Evolutionary conservation across 2,797 vertebrate genomes (phyloP).

Genomic region (Hemitrygon akajei): DNA sequence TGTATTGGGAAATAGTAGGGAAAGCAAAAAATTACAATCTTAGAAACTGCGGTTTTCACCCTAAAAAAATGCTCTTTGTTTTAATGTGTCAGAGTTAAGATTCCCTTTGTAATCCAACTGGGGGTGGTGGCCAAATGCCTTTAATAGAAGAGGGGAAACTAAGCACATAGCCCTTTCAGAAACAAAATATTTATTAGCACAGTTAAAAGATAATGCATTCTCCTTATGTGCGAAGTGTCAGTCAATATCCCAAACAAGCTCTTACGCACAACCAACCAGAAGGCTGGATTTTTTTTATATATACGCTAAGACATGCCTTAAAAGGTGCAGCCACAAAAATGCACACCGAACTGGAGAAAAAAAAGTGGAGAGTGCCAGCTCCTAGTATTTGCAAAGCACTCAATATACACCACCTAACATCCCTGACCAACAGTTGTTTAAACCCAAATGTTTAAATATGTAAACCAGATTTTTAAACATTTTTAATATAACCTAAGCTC

Average conservation of each 20-base stretch:
- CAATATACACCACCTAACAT: neutral
- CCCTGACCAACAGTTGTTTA: neutral
- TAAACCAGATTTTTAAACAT: slow-evolving; percentile 22
- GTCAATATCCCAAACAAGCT: slow-evolving; percentile 52
- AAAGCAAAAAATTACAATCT: neutral
- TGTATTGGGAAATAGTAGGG: neutral
- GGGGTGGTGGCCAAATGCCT: slow-evolving; percentile 4
- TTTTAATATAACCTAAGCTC: slow-evolving; percentile 21
- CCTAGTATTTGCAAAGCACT: slow-evolving; percentile 24
- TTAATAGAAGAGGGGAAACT: slow-evolving; percentile 21
- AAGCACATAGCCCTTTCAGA: slow-evolving; percentile 36
- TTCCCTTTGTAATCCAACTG: slow-evolving; percentile 24
- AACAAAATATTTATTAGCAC: slow-evolving; percentile 64
- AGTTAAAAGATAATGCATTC: slow-evolving; percentile 60
- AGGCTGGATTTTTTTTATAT: slow-evolving; percentile 47
- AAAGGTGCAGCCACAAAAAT: slow-evolving; percentile 29
- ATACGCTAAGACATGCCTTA: slow-evolving; percentile 49
- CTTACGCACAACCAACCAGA: slow-evolving; percentile 51
- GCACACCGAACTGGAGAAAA: neutral
- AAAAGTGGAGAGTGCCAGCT: slow-evolving; percentile 22
- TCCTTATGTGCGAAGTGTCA: slow-evolving; percentile 53
- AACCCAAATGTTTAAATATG: slow-evolving; percentile 1
- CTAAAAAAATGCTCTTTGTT: neutral
- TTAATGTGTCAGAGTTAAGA: neutral
- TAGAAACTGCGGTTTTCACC: neutral